phyloP scores from a whole-genome alignment of 2,888 invertebrate species.

The Ophonus ardosiacus region DNA sequence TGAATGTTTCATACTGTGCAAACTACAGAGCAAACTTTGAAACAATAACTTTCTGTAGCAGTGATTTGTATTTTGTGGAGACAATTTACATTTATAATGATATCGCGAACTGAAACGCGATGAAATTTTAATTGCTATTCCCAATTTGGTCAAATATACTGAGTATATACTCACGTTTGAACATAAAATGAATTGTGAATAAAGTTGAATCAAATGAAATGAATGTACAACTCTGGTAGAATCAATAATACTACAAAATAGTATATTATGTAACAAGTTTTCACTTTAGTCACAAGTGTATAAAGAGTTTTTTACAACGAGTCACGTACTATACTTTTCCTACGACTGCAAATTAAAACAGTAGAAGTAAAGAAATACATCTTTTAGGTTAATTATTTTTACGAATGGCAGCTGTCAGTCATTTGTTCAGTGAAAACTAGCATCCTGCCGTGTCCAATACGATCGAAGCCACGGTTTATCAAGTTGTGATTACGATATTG shows the following conservation, averaged over 20 bases:
- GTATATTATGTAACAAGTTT: not conserved
- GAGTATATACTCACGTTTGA: not conserved
- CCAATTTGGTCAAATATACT: not conserved
- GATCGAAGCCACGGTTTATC: too few relatives aligned
- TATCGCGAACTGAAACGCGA: conserved; percentile 3
- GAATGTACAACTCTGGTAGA: too few relatives aligned
- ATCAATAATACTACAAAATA: not conserved
- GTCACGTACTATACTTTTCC: too few relatives aligned
- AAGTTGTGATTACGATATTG: too few relatives aligned
- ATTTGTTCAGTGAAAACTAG: too few relatives aligned
- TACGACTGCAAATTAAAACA: not conserved
- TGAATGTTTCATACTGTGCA: conserved; percentile 19
- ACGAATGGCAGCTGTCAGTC: too few relatives aligned
- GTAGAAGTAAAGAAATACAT: not conserved
- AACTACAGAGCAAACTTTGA: conserved; percentile 41
- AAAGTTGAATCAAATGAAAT: too few relatives aligned
- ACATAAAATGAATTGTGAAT: not conserved
- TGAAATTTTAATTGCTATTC: conserved; percentile 2
- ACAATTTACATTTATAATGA: conserved; percentile 33
- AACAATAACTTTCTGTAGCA: conserved; percentile 25
- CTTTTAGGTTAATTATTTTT: too few relatives aligned
- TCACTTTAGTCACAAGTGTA: too few relatives aligned
- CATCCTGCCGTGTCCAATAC: too few relatives aligned
- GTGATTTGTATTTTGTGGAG: conserved; percentile 9
- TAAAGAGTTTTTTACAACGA: not conserved